These are phyloP conservation scores for Epicauta chinensis DNA, from an alignment of 1,140 invertebrate species.

Conservation along the genomic window DNA sequence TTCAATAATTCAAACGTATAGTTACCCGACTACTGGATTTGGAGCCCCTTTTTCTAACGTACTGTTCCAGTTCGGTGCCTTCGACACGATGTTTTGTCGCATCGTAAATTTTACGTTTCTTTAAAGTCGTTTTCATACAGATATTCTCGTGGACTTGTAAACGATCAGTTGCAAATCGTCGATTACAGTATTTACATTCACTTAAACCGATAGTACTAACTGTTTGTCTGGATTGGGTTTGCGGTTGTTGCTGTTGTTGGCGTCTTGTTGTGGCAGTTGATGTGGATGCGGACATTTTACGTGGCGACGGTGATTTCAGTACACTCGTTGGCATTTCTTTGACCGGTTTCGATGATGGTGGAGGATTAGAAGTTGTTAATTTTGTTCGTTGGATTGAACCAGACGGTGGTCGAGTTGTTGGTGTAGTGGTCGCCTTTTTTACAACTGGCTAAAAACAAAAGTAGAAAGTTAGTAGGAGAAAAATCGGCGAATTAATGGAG, in stretches of 20 bases:
- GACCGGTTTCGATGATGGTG: too few species aligned
- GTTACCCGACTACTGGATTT: conserved; percentile 15
- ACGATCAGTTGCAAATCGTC: conserved; percentile 73
- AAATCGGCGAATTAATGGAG: too few species aligned
- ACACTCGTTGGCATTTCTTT: not conserved
- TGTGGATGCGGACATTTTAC: conserved; percentile 23
- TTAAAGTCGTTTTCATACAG: conserved; percentile 64
- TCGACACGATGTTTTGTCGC: conserved; percentile 72
- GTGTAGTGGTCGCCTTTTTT: not conserved
- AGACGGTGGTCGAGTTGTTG: too few species aligned
- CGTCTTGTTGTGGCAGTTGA: conserved; percentile 23
- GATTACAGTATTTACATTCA: conserved; percentile 59
- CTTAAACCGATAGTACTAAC: conserved; percentile 40
- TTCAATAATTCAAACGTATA: too few species aligned
- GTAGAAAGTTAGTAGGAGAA: too few species aligned
- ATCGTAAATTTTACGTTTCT: conserved; percentile 84
- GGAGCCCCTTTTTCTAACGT: conserved; percentile 39
- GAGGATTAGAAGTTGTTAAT: not conserved
- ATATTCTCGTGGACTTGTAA: conserved; percentile 75
- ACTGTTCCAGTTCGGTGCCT: conserved; percentile 83
- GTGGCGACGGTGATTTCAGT: conserved; percentile 20
- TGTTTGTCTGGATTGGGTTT: too few species aligned
- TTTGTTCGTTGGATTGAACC: too few species aligned
- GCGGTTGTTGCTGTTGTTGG: conserved; percentile 33
- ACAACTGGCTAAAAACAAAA: too few species aligned